A percentile compares a stretch with the other conserved stretches of the same genome.
These are phyloP conservation scores for Tetranychus urticae DNA, from an alignment of 1,140 invertebrate genomes.

Conservation along the genomic window DNA sequence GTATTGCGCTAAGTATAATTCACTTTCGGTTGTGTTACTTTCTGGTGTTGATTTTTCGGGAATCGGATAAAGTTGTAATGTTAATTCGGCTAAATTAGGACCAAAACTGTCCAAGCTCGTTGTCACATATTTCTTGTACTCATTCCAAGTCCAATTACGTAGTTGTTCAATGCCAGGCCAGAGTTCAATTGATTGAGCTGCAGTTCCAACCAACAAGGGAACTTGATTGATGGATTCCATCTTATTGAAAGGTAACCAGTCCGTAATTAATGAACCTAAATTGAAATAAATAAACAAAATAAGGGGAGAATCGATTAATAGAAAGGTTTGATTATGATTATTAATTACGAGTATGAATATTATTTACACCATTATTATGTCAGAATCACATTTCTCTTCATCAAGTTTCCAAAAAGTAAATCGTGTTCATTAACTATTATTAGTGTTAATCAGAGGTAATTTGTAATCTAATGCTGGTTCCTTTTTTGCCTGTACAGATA, in stretches of 20 bases:
- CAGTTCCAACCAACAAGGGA: constrained; percentile 6
- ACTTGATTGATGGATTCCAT: neutral
- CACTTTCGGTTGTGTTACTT: neutral
- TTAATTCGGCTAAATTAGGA: constrained; percentile 7
- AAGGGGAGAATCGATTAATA: neutral
- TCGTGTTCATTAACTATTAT: neutral
- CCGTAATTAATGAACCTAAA: neutral
- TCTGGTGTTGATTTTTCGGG: neutral
- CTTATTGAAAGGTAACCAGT: neutral
- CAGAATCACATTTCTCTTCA: too few species aligned
- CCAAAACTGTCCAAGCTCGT: constrained; percentile 13
- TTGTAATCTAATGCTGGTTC: neutral
- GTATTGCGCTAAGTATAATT: neutral
- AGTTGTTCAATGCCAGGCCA: constrained; percentile 13
- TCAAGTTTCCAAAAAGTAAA: too few species aligned
- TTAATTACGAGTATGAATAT: too few species aligned
- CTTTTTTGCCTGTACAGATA: neutral
- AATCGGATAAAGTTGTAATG: constrained; percentile 7
- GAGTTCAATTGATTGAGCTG: constrained; percentile 12
- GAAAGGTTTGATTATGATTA: too few species aligned
- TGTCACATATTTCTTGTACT: constrained; percentile 13
- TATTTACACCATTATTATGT: too few species aligned
- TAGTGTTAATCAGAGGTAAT: neutral
- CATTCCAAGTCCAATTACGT: constrained; percentile 10
- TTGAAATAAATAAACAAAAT: neutral